Evolutionary conservation across 2,888 invertebrate species (phyloP).

Genomic region (Anorthoa munda): DNA sequence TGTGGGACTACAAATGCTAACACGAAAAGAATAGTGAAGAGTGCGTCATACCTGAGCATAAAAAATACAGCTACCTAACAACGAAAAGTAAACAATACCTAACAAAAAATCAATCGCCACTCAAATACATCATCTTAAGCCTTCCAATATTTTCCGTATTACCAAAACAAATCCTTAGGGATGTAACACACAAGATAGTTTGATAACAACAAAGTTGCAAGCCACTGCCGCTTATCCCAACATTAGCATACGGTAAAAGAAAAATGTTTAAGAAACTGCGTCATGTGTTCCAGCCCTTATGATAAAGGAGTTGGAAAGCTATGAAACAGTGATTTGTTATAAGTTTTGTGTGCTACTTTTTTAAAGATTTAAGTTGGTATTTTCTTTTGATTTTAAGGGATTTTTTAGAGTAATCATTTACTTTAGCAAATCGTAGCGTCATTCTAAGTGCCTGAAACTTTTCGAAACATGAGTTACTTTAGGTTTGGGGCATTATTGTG

Average conservation of each 20-base stretch:
- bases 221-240: constrained; percentile 77
- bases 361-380: constrained; percentile 3
- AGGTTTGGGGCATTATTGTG: no score
- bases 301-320: constrained; percentile 64
- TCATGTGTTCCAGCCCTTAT: constrained; percentile 72
- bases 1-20: no score
- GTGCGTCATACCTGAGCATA: no score
- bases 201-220: constrained; percentile 75
- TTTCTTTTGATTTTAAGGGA: not conserved
- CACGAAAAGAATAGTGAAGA: no score
- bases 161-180: constrained; percentile 68
- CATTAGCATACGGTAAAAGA: constrained; percentile 82
- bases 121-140: constrained; percentile 26
- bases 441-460: no score
- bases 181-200: constrained; percentile 76
- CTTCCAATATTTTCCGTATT: constrained; percentile 64
- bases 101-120: constrained; percentile 1
- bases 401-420: not conserved
- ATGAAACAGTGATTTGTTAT: constrained; percentile 72
- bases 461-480: no score
- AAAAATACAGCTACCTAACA: no score
- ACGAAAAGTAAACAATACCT: no score
- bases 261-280: constrained; percentile 74
- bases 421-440: no score
- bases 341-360: constrained; percentile 42